These are phyloP conservation scores for Sympetrum striolatum DNA, from an alignment of 2,888 invertebrate species.

Conservation along the genomic window DNA sequence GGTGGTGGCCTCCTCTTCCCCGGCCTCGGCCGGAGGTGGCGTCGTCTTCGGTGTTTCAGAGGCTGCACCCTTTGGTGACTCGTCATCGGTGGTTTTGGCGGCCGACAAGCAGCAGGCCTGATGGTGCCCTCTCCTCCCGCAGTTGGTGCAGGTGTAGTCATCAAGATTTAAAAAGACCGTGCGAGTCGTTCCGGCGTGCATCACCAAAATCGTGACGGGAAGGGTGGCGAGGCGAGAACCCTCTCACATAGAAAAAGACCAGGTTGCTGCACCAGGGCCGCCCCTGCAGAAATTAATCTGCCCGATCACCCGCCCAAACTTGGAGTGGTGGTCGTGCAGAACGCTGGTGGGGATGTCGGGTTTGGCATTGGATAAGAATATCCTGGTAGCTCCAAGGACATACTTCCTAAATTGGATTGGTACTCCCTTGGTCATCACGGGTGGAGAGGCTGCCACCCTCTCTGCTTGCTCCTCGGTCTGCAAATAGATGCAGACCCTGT, in stretches of 20 bases:
- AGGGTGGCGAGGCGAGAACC: not conserved
- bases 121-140: not conserved
- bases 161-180: not conserved
- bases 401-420: not conserved
- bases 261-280: not conserved
- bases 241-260: not conserved
- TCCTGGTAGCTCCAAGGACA: not conserved
- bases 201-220: not conserved
- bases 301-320: not conserved
- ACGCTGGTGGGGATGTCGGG: not conserved
- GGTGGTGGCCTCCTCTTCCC: no score
- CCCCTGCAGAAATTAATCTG: not conserved
- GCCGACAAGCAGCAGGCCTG: not conserved
- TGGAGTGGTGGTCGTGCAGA: not conserved
- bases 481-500: not conserved
- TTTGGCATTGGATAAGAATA: not conserved
- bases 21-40: not conserved
- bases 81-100: not conserved
- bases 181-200: not conserved
- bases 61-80: not conserved
- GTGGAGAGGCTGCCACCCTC: not conserved
- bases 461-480: not conserved
- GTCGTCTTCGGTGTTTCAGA: not conserved
- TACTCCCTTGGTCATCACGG: not conserved
- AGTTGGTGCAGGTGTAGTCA: not conserved